Base-by-base conservation (phyloP, 2,113 vertebrate genomes). In the Bujurquina vittata region DNA sequence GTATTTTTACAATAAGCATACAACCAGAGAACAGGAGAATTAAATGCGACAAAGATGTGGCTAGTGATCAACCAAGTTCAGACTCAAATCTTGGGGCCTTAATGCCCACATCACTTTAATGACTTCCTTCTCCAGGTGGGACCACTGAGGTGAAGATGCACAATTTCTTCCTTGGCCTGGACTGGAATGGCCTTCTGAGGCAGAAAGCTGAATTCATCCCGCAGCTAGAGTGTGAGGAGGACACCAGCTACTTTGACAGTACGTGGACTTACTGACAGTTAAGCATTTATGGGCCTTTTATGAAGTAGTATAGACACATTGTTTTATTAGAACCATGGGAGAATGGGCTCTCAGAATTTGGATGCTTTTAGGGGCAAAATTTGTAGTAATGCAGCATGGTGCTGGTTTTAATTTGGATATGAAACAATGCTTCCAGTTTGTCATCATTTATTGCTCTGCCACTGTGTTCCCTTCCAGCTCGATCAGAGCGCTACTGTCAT, bases 231-330 rank as follows among this genome's bases (percentile, higher is more conserved):
- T 97, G 97, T 0, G 98, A 99, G 56, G 98, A 99, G 0, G 98
- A 99, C 94, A 99, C 98, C 85, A 99, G 98, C 90, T 99, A 99
- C 93, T 99, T 99, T 5, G 98, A 99, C 95, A 98, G 98, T 99
- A 94, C 81, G 97, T 86, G 58, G 17, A 78, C 77, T 58, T 69
- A 31, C 77, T 57, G 7, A 85, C 52, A 46, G 23, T 69, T 12
- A 12, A 10, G 69, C 37, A 35, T 22, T 4, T 33, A 46, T 31
- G 26, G 10, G 26, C 67, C 46, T 72, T 72, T 72, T 54, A 31
- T 54, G 67, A 54, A 72, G 67, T 33, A 72, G 49, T 52, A 52
- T 17, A 14, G 26, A 54, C 4, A 0, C 10, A 72, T 46, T 31
- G 20, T 7, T 31, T 59, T 15, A 33, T 56, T 67, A 52, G 31